A percentile compares a stretch with the other conserved stretches of the same genome.
phyloP scores from a whole-genome alignment of 2,113 vertebrate species.

The Symphodus melops region DNA sequence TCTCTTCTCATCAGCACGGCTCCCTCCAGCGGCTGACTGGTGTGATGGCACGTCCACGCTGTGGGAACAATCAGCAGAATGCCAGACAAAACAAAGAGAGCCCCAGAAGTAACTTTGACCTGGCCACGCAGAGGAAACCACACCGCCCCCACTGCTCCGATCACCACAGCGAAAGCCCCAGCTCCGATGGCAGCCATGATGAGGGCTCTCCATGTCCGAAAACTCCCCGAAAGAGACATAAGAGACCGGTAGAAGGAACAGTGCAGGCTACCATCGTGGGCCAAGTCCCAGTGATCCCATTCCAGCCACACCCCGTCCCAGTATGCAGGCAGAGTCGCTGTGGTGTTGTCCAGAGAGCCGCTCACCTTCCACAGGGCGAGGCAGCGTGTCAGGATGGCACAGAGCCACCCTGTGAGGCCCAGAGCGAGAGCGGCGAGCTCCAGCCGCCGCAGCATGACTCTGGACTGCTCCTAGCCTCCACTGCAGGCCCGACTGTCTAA shows the following conservation, averaged over 20 bases:
- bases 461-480: constrained; percentile 26
- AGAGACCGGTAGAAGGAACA: constrained; percentile 91
- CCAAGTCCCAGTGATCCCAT: constrained; percentile 89
- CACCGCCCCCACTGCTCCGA: constrained; percentile 78
- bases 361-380: constrained; percentile 92
- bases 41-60: constrained; percentile 88
- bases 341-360: constrained; percentile 81
- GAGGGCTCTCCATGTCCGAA: constrained; percentile 87
- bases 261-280: constrained; percentile 87
- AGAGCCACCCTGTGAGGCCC: constrained; percentile 76
- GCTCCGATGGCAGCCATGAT: constrained; percentile 82
- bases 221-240: constrained; percentile 85
- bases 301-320: constrained; percentile 96
- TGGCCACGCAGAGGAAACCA: constrained; percentile 77
- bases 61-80: constrained; percentile 84
- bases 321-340: constrained; percentile 87
- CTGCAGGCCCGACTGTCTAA: constrained; percentile 37
- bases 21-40: constrained; percentile 86
- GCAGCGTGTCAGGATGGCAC: constrained; percentile 83
- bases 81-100: constrained; percentile 83
- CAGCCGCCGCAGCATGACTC: constrained; percentile 73
- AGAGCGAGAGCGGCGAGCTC: constrained; percentile 71
- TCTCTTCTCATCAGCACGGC: constrained; percentile 80
- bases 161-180: constrained; percentile 77
- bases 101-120: constrained; percentile 81